Evolutionary conservation across 2,113 vertebrate genomes (phyloP).

Genomic region (Stictonetta naevosa): DNA sequence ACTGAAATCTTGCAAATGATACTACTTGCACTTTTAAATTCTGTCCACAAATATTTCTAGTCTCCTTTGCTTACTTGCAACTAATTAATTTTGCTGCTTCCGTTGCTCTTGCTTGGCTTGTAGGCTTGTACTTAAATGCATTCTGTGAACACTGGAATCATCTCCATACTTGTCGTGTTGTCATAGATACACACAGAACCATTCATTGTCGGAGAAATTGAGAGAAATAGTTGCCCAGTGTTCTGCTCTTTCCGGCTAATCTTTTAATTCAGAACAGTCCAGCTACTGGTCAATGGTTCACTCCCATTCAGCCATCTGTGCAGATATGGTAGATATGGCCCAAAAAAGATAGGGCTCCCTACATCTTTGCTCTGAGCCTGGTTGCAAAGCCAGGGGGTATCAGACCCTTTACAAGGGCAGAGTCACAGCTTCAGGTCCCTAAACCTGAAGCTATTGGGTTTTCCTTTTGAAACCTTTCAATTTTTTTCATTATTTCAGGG

Average conservation of each 20-base stretch:
- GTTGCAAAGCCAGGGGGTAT: background rate
- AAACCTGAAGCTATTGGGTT: background rate
- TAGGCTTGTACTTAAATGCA: background rate
- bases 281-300: rapidly evolving
- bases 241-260: slow-evolving; percentile 48
- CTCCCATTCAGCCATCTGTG: background rate
- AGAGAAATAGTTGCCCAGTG: slow-evolving; percentile 15
- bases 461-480: background rate
- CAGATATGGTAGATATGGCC: background rate
- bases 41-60: background rate
- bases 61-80: background rate
- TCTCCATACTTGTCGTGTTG: background rate
- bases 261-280: background rate
- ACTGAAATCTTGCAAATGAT: background rate
- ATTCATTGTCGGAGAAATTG: background rate
- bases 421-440: background rate
- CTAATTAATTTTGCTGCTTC: slow-evolving; percentile 18
- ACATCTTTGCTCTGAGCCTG: background rate
- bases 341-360: background rate
- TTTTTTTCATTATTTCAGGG: background rate
- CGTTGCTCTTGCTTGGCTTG: background rate
- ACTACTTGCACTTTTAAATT: background rate
- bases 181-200: slow-evolving; percentile 55
- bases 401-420: background rate
- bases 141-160: background rate